Percentiles rank a stretch among this genome's conserved stretches.
Evolutionary conservation across 2,113 vertebrate genomes (phyloP).

Genomic region (Chionodraco myersi): DNA sequence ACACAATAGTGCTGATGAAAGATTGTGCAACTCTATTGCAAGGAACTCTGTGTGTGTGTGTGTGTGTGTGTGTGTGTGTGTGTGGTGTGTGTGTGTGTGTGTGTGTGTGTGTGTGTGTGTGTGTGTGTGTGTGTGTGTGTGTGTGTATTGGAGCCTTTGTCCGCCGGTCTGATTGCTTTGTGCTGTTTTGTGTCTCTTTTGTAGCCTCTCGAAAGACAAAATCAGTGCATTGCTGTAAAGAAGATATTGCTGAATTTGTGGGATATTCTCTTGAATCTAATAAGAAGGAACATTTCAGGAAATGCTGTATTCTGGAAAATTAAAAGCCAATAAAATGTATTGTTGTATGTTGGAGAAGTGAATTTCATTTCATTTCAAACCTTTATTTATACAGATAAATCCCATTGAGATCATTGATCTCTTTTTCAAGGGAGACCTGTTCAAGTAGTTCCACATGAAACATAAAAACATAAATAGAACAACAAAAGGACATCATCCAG

Average conservation of each 20-base stretch:
- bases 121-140: background rate
- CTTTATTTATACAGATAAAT: too few relatives aligned
- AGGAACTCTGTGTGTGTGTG: conserved; percentile 13
- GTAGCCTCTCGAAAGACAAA: conserved; percentile 3
- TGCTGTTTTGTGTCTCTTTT: conserved; percentile 8
- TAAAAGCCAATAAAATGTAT: conserved; percentile 27
- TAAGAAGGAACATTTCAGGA: conserved; percentile 25
- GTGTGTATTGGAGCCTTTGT: conserved; percentile 20
- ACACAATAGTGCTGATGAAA: conserved; percentile 77
- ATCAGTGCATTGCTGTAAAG: conserved; percentile 9
- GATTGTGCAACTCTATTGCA: conserved; percentile 57
- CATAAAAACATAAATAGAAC: too few relatives aligned
- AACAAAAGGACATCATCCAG: too few relatives aligned
- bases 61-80: background rate
- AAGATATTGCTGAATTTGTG: conserved; percentile 32
- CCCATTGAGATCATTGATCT: too few relatives aligned
- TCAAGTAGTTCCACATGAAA: too few relatives aligned
- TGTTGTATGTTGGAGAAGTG: conserved; percentile 30
- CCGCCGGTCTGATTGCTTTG: conserved; percentile 33
- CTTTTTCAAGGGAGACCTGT: too few relatives aligned
- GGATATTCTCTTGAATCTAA: conserved; percentile 23
- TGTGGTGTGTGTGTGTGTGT: background rate
- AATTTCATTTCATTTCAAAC: background rate
- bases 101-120: too few relatives aligned
- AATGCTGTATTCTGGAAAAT: conserved; percentile 55